Evolutionary conservation across 2,113 vertebrate species (phyloP), one percentile per base, ranked within the genome.

Genomic region (Notarius quadriscutis): DNA sequence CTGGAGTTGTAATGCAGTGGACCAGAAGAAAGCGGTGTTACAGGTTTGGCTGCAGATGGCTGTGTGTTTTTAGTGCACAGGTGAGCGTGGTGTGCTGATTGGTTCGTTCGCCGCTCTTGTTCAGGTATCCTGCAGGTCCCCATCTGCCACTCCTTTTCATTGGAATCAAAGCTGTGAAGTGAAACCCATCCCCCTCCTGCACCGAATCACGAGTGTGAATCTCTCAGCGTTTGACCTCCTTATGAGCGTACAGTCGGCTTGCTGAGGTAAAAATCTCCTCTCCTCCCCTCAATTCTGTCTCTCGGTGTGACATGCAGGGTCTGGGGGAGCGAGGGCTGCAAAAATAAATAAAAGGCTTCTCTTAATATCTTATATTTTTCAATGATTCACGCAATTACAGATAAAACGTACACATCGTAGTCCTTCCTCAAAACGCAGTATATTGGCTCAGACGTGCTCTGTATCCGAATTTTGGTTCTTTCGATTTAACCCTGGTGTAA

Each of bases 101-200:
- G 86, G 67, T 84, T 86, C 62, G 83, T 87, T 87, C 87, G 87
- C 74, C 58, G 90, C 91, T 88, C 90, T 78, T 55, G 77, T 81
- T 87, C 75, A 81, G 80, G 87, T 78, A 86, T 81, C 80, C 48
- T 86, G 79, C 90, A 81, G 30, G 57, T 89, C 62, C 53, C 94
- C 93, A 94, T 94, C 92, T 95, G 93, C 92, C 92, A 91, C 84
- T 86, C 87, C 83, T 71, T 89, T 83, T 81, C 72, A 12, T 84
- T 84, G 69, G 60, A 78, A 90, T 90, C 62, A 92, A 87, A 89
- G 82, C 58, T 18, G 83, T 84, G 90, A 89, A 89, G 67, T 57
- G 8, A 81, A 87, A 88, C 91, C 91, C 85, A 91, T 67, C 63
- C 62, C 62, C 80, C 81, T 9, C 57, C 81, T 27, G 22, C 62